These are phyloP conservation scores for Ochotona princeps DNA, from an alignment of 2,113 vertebrate species.

Conservation along the genomic window DNA sequence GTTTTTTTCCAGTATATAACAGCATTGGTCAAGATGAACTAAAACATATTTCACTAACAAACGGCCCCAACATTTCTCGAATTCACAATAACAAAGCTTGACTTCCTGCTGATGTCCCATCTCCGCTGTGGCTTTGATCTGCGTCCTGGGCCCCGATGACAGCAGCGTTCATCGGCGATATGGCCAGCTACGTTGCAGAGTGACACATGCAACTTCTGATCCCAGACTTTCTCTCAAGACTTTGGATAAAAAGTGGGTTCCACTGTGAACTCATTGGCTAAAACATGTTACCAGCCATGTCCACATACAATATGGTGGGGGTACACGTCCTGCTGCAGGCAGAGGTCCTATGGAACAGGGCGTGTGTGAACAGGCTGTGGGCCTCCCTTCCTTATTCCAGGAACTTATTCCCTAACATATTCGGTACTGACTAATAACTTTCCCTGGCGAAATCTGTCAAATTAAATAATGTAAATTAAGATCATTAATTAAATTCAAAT, in stretches of 20 bases:
- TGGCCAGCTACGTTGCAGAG: neutral
- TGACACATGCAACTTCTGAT: neutral
- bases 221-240: neutral
- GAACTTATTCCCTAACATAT: neutral
- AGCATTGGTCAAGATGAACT: neutral
- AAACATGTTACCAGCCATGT: neutral
- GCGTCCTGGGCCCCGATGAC: neutral
- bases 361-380: neutral
- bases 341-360: neutral
- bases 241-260: neutral
- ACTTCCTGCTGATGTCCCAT: neutral
- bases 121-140: neutral
- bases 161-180: neutral
- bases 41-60: neutral
- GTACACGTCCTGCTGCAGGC: neutral
- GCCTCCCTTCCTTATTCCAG: neutral
- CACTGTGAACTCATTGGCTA: neutral
- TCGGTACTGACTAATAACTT: neutral
- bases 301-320: neutral
- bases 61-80: neutral
- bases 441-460: neutral
- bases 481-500: constrained; percentile 22
- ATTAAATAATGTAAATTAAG: constrained; percentile 19
- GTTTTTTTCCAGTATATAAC: neutral
- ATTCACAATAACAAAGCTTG: neutral